phyloP scores from a whole-genome alignment of 1,140 invertebrate genomes.

The Oryzaephilus surinamensis region DNA sequence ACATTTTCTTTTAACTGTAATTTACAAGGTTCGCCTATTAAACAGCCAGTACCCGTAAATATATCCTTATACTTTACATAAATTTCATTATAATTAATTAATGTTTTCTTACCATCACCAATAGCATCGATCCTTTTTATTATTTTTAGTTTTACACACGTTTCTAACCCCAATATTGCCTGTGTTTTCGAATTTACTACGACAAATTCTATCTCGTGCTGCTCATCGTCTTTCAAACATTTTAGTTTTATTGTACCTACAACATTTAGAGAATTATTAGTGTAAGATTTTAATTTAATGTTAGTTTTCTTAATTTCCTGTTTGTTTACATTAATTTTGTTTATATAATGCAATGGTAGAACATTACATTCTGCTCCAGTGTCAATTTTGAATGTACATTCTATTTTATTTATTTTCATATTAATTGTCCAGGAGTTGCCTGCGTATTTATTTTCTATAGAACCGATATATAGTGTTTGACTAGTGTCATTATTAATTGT shows the following conservation, averaged over 20 bases:
- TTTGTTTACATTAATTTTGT: neutral
- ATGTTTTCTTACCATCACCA: too few species aligned
- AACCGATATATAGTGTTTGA: too few species aligned
- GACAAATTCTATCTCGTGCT: conserved; percentile 9
- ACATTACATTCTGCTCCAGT: neutral
- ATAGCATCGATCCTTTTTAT: too few species aligned
- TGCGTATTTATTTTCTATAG: too few species aligned
- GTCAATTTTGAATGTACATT: neutral
- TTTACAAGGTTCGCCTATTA: conserved; percentile 2
- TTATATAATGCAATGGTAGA: neutral
- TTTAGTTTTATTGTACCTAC: conserved; percentile 4
- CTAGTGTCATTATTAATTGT: neutral
- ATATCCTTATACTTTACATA: neutral
- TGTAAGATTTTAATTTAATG: conserved; percentile 5
- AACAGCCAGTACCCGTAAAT: neutral
- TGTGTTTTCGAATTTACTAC: conserved; percentile 1
- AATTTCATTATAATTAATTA: conserved; percentile 4
- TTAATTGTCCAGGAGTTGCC: neutral
- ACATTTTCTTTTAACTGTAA: conserved; percentile 1
- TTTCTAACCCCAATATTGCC: conserved; percentile 2
- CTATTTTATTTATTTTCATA: neutral
- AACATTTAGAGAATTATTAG: conserved; percentile 4
- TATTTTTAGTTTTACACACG: conserved; percentile 7
- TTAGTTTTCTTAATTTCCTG: neutral
- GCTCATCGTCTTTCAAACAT: conserved; percentile 2